These are phyloP conservation scores for Agrypnus murinus DNA, from an alignment of 2,888 invertebrate species.

Conservation along the genomic window DNA sequence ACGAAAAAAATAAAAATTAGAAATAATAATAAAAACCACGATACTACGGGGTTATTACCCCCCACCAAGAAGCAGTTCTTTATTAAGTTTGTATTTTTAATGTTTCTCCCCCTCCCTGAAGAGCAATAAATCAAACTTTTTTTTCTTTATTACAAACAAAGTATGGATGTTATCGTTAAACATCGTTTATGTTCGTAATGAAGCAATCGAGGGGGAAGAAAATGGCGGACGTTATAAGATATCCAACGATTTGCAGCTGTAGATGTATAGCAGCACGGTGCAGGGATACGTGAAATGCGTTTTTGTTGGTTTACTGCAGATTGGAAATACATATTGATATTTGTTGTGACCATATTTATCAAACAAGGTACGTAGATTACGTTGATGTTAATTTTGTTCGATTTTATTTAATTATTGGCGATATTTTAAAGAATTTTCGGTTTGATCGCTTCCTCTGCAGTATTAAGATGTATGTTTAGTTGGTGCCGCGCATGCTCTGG, in stretches of 20 bases:
- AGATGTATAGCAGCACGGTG: conserved; percentile 55
- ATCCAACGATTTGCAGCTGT: conserved; percentile 67
- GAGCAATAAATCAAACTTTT: too few relatives aligned
- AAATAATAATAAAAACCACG: too few relatives aligned
- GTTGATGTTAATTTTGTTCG: conserved; percentile 59
- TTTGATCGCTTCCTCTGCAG: conserved; percentile 61
- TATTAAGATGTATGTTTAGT: conserved; percentile 66
- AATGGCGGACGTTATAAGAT: conserved; percentile 61
- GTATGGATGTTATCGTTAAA: neutral
- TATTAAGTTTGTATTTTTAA: too few relatives aligned
- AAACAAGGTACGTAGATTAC: conserved; percentile 44
- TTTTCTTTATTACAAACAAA: neutral
- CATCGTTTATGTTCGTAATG: neutral
- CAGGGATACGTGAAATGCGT: conserved; percentile 39
- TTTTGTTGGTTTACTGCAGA: conserved; percentile 44
- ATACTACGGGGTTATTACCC: too few relatives aligned
- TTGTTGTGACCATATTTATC: conserved; percentile 36
- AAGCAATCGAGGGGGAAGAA: conserved; percentile 48
- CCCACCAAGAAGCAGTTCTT: too few relatives aligned
- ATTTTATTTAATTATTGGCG: conserved; percentile 57
- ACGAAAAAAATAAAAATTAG: too few relatives aligned
- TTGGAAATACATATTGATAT: conserved; percentile 42
- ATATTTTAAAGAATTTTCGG: conserved; percentile 54
- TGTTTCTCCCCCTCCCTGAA: too few relatives aligned
- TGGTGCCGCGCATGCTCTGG: conserved; percentile 59